Evolutionary conservation across 2,113 vertebrate genomes (phyloP).

Genomic region (Macroglossus sobrinus): DNA sequence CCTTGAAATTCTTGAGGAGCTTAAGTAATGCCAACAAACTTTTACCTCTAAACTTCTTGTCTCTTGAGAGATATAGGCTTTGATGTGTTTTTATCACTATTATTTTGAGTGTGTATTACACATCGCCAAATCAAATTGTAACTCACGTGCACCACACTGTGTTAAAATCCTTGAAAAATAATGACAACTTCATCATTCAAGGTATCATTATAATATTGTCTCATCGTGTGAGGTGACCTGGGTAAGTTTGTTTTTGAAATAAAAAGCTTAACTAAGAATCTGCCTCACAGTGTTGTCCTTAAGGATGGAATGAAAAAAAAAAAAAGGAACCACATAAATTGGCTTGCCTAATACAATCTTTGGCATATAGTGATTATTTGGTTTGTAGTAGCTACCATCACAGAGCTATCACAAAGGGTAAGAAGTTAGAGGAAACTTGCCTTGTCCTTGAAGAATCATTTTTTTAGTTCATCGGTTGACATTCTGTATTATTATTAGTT

Average conservation of each 20-base stretch:
- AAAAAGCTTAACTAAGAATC: neutral
- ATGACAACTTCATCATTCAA: neutral
- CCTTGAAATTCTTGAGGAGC: neutral
- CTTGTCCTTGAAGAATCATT: neutral
- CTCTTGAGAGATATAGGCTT: neutral
- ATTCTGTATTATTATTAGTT: neutral
- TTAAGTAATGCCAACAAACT: neutral
- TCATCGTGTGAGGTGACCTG: neutral
- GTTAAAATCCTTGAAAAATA: constrained; percentile 26
- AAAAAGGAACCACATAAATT: neutral
- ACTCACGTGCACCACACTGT: neutral
- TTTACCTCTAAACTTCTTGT: neutral
- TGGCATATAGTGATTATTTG: neutral
- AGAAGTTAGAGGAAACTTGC: neutral
- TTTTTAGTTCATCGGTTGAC: neutral
- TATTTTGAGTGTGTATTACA: neutral
- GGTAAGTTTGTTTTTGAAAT: neutral
- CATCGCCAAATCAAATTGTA: neutral
- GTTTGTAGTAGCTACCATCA: neutral
- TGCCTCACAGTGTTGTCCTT: neutral
- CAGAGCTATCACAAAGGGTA: neutral
- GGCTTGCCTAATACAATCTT: neutral
- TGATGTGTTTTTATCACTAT: neutral
- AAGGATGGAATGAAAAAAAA: neutral
- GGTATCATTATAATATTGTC: neutral